phyloP scores from a whole-genome alignment of 2,113 vertebrate genomes.

The Eubucco bourcierii region DNA sequence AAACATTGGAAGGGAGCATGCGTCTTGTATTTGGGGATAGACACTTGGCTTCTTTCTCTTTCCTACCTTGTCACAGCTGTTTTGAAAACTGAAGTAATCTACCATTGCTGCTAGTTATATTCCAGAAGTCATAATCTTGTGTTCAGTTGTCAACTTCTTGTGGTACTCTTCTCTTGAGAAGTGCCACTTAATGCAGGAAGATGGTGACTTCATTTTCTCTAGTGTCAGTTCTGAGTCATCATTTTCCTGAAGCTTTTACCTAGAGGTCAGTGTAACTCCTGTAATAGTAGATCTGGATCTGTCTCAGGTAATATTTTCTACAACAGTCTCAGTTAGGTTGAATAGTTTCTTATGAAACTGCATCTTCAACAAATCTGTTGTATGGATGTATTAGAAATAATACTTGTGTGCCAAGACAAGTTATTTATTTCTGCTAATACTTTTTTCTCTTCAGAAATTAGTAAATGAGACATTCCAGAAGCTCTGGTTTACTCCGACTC shows the following conservation, averaged over 20 bases:
- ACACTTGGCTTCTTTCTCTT: background rate
- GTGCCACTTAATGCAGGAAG: background rate
- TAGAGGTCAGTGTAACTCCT: background rate
- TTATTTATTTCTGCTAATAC: background rate
- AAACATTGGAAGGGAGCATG: background rate
- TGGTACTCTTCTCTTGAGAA: background rate
- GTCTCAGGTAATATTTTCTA: background rate
- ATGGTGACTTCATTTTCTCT: background rate
- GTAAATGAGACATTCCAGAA: slow-evolving; percentile 99
- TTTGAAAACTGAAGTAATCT: background rate
- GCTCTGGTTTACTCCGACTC: slow-evolving; percentile 98
- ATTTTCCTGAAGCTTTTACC: background rate
- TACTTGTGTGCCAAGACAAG: background rate
- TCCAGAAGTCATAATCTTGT: background rate
- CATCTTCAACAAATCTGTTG: background rate
- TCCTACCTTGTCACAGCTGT: background rate
- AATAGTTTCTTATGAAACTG: background rate
- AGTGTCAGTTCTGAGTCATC: background rate
- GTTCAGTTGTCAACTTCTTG: background rate
- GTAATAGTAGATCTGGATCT: background rate
- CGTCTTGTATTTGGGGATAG: background rate
- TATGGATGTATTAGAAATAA: background rate
- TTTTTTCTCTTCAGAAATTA: slow-evolving; percentile 86
- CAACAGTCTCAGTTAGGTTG: background rate
- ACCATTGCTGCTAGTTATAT: background rate